Evolutionary conservation across 2,113 vertebrate species (phyloP).

Genomic region (Phalacrocorax brasilianus): DNA sequence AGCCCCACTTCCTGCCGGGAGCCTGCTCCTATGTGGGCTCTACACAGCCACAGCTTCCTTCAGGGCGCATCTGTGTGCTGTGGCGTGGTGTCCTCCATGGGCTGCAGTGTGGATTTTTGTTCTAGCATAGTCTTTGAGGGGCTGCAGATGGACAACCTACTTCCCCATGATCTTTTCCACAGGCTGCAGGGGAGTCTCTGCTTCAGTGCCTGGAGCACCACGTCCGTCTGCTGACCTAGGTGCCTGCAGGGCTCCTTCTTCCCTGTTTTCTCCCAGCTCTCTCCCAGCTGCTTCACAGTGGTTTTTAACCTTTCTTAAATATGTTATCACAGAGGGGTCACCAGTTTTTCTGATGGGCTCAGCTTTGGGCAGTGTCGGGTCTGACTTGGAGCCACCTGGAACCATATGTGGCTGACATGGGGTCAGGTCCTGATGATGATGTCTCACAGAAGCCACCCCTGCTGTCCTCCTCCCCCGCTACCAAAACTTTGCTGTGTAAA

Average conservation of each 20-base stretch:
- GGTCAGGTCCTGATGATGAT: background rate
- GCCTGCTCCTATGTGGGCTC: background rate
- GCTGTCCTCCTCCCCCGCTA: rapidly evolving
- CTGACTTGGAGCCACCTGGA: background rate
- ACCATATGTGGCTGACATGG: background rate
- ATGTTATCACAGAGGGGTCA: background rate
- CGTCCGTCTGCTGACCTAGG: background rate
- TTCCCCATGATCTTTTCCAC: background rate
- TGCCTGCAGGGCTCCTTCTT: background rate
- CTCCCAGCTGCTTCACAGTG: background rate
- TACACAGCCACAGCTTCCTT: background rate
- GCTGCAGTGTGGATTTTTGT: background rate
- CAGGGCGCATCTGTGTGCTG: background rate
- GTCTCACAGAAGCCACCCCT: background rate
- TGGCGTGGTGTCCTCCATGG: background rate
- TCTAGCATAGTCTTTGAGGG: background rate
- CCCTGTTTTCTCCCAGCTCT: background rate
- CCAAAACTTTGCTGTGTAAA: background rate
- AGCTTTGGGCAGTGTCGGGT: background rate
- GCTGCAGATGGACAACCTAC: background rate
- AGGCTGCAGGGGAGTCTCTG: background rate
- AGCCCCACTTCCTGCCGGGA: background rate
- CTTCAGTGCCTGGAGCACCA: background rate
- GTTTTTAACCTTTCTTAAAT: background rate
- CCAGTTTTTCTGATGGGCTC: background rate